Evolutionary conservation across 2,113 vertebrate species (phyloP).

Genomic region (Halcyon senegalensis): DNA sequence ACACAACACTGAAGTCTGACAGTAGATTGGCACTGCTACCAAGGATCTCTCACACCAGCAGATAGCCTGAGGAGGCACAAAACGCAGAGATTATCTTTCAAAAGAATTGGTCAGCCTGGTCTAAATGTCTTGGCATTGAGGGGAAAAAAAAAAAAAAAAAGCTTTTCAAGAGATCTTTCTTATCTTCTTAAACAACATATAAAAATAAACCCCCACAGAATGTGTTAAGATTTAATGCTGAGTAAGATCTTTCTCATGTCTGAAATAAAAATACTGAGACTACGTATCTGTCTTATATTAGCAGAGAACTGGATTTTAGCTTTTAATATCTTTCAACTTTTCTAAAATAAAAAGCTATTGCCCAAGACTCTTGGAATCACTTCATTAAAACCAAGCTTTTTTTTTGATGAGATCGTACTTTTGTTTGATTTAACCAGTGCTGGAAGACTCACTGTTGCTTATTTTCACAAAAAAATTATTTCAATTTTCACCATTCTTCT

Average conservation of each 20-base stretch:
- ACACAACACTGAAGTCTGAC: not conserved
- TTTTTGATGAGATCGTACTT: not conserved
- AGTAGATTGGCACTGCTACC: not conserved
- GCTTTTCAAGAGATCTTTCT: not conserved
- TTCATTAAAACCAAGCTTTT: not conserved
- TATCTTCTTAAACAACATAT: not conserved
- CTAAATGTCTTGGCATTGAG: not conserved
- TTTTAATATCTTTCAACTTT: not conserved
- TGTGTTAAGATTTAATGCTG: not conserved
- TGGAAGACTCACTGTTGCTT: not conserved
- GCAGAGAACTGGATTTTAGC: not conserved
- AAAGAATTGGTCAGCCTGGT: not conserved
- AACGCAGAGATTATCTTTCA: not conserved
- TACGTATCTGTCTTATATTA: not conserved
- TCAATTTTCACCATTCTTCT: not conserved
- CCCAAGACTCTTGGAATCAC: not conserved
- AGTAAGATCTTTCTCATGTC: not conserved
- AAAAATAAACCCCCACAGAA: not conserved
- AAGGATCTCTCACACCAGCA: not conserved
- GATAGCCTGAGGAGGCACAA: not conserved
- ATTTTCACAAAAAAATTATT: not conserved
- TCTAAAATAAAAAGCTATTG: not conserved
- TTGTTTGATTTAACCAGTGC: not conserved
- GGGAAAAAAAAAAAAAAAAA: conserved; percentile 31
- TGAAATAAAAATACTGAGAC: not conserved